Evolutionary conservation across 1,140 invertebrate species (phyloP), one percentile per base, ranked within the genome.

Genomic region (Drosophila suzukii): DNA sequence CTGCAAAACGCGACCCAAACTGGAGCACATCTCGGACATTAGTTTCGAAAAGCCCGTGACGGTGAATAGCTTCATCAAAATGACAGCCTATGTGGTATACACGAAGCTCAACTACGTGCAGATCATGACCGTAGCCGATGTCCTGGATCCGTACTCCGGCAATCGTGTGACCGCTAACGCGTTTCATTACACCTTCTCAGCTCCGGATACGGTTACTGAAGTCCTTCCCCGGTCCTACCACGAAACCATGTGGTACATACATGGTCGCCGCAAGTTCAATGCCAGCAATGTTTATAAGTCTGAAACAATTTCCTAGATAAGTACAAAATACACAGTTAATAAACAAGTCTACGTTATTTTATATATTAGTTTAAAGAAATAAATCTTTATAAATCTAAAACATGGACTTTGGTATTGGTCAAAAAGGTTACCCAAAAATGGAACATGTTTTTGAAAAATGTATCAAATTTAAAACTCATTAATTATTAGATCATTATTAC

Each of bases 171-270:
- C 95, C 10, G 95, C 96, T 8, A 97, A 97, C 92, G 93, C 94
- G 13, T 97, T 97, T 80, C 95, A 97, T 89, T 96, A 95, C 85
- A 96, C 96, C 5, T 96, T 95, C 89, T 92, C 93, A 68, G 93
- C 93, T 2, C 91, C 93, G 6, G 91, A 94, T 50, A 70, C 92
- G 13, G 93, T 95, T 3, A 93, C 93, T 30, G 83, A 92, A 62
- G 93, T 96, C 34, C 90, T 96, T 41, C 96, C 96, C 6, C 93
- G 94, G 58, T 94, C 95, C 13, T 97, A 97, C 91, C 94, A 96
- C 82, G 96, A 97, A 78, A 94, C 95, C 7, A 96, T 96, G 94
- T 92, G 95, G 92, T 96, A 95, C 81, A 91, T 96, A 54, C 95
- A 96, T 83, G 96, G 96, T 12, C 93, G 94, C 54, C 93, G 96